A percentile compares a stretch with the other conserved stretches of the same genome.
Evolutionary conservation across 1,140 invertebrate species (phyloP).

Genomic region (Drosophila nikananu): DNA sequence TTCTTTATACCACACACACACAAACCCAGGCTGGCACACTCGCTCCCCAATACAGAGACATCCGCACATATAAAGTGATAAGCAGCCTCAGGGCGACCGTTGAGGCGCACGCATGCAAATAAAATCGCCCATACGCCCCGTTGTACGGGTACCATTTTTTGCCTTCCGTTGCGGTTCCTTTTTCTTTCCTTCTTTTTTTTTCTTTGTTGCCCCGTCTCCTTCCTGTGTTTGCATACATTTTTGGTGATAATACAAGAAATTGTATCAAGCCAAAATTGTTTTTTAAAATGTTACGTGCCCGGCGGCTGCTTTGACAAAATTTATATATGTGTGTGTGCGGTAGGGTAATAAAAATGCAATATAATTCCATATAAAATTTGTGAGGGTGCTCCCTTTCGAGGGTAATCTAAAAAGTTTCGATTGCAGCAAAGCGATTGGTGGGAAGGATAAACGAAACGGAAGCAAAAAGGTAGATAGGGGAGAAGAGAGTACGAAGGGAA

Average conservation of each 20-base stretch:
- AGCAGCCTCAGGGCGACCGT: slow-evolving; percentile 65
- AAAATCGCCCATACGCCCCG: slow-evolving; percentile 75
- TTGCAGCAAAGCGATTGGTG: slow-evolving; percentile 44
- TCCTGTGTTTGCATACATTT: slow-evolving; percentile 68
- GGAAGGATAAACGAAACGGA: slow-evolving; percentile 6
- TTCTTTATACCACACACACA: slow-evolving; percentile 15
- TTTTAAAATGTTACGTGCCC: slow-evolving; percentile 81
- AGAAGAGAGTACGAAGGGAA: background rate
- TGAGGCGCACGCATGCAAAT: slow-evolving; percentile 63
- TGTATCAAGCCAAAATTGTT: slow-evolving; percentile 77
- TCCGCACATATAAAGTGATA: slow-evolving; percentile 61
- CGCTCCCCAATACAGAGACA: background rate
- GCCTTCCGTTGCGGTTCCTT: slow-evolving; percentile 16
- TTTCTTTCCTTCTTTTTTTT: background rate
- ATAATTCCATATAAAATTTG: slow-evolving; percentile 72
- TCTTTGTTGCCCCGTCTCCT: background rate
- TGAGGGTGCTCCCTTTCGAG: slow-evolving; percentile 21
- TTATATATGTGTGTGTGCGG: slow-evolving; percentile 27
- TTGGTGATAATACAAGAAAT: slow-evolving; percentile 77
- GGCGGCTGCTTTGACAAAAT: slow-evolving; percentile 58
- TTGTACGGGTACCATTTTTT: slow-evolving; percentile 35
- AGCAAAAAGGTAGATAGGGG: background rate
- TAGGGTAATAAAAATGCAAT: slow-evolving; percentile 81
- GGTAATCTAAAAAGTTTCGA: slow-evolving; percentile 62
- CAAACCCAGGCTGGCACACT: background rate